A percentile compares a stretch with the other conserved stretches of the same genome.
These are phyloP conservation scores for Champsocephalus gunnari DNA, from an alignment of 2,797 vertebrate genomes.

Conservation along the genomic window DNA sequence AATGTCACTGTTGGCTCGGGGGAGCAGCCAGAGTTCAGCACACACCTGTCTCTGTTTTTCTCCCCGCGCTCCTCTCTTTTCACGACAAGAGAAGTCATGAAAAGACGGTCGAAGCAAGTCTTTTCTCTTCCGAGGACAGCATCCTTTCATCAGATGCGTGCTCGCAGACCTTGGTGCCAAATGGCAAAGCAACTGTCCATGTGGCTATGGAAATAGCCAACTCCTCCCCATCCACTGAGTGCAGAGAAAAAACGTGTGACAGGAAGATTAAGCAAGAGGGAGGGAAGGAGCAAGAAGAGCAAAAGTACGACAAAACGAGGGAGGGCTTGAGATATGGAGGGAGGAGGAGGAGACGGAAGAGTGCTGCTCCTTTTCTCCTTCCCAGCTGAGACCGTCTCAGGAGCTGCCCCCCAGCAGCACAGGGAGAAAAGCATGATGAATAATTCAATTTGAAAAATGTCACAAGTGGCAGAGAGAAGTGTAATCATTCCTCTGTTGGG, in stretches of 20 bases:
- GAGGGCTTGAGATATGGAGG: slow-evolving; percentile 57
- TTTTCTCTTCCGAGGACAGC: slow-evolving; percentile 53
- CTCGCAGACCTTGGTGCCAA: slow-evolving; percentile 43
- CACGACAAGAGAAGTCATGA: slow-evolving; percentile 54
- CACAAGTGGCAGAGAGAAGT: slow-evolving; percentile 79
- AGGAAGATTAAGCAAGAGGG: slow-evolving; percentile 54
- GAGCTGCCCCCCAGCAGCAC: slow-evolving; percentile 74
- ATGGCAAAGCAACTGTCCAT: slow-evolving; percentile 46
- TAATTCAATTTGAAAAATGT: slow-evolving; percentile 87
- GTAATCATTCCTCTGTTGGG: slow-evolving; percentile 80
- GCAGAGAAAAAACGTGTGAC: slow-evolving; percentile 57
- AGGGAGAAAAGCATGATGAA: slow-evolving; percentile 85
- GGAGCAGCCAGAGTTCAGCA: slow-evolving; percentile 66
- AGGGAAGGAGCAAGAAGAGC: background rate
- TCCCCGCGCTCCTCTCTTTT: slow-evolving; percentile 54
- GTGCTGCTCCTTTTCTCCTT: slow-evolving; percentile 62
- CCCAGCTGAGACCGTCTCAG: slow-evolving; percentile 68
- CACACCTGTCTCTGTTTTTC: slow-evolving; percentile 71
- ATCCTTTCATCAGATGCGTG: slow-evolving; percentile 45
- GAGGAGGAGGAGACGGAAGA: slow-evolving; percentile 60
- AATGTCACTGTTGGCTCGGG: slow-evolving; percentile 69
- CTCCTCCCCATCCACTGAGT: slow-evolving; percentile 16
- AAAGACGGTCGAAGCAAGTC: slow-evolving; percentile 22
- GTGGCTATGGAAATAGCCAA: slow-evolving; percentile 37
- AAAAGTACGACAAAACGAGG: slow-evolving; percentile 47